Conservation (phyloP, 2,797 vertebrate species). For the Cossypha heuglini region DNA sequence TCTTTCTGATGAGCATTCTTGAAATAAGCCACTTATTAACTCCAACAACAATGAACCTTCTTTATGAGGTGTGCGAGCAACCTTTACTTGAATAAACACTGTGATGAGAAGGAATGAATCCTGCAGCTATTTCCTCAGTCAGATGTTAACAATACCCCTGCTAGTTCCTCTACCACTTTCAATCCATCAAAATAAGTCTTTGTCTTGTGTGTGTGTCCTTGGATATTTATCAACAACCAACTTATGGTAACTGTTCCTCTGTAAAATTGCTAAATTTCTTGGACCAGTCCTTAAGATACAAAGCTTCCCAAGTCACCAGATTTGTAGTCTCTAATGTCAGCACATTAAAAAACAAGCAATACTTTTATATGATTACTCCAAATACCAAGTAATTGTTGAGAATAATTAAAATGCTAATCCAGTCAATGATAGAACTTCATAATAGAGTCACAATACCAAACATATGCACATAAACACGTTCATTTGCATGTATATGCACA, state of each 20-base stretch:
- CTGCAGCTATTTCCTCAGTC: background rate
- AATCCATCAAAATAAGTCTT: background rate
- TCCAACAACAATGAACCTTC: background rate
- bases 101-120: background rate
- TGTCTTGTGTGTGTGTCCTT: background rate
- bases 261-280: background rate
- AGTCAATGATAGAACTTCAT: background rate
- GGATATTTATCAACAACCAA: background rate
- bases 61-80: background rate
- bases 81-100: background rate
- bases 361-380: background rate
- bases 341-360: background rate
- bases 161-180: background rate
- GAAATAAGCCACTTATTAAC: background rate
- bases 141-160: background rate
- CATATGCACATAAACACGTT: background rate
- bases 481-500: background rate
- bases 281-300: background rate
- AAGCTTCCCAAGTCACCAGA: background rate
- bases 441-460: background rate
- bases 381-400: background rate
- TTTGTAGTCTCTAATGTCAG: background rate
- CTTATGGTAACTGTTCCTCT: background rate
- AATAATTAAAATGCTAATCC: background rate
- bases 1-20: background rate